Base-by-base conservation (phyloP, 2,888 invertebrate genomes). In the Lissonota sp. region DNA sequence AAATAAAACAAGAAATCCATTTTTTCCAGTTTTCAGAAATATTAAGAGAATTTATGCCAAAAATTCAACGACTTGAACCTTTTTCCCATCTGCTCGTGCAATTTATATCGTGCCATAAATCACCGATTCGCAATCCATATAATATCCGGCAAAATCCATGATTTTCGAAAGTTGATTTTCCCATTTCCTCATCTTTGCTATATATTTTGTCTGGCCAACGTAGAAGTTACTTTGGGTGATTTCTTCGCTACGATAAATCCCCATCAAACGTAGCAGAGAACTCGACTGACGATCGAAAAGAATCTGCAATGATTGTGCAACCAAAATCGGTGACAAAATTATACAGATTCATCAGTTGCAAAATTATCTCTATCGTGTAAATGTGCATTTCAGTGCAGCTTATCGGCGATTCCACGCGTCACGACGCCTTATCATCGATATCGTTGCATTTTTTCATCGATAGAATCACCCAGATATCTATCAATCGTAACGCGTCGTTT, bases 351-450 rank as follows among this genome's bases (percentile, higher is more conserved):
- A 16, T 64, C 26, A 26, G 26, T 26, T 3, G 3, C 26, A 26
- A 26, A 26, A 26, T 26, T 2, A 26, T 26, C 3, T 26, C 26
- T 3, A 26, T 39, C n/a, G 53, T 12, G 60, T 51, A 58, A 49
- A 37, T 46, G 55, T 62, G 40, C 14, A n/a, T 44, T 39, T 49
- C 12, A 53, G 7, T 37, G 51, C 8, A 49, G 14, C 6, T 6
- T 7, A 44, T 44, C 26, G 26, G 14, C 5, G n/a, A 14, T 67
- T 51, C 67, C 67, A 76, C 70, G 81, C 84, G 86, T 87, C 87
- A 88, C 42, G 49, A 42, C 26, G 85, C 87, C 87, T 86, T 89
- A 88, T 86, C 87, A 70, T 63, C 73, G 87, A 88, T 87, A 86
- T 80, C 86, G 79, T 82, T 83, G 80, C 81, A 75, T 86, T 84